These are phyloP conservation scores for Procapra przewalskii DNA, from an alignment of 2,113 vertebrate species.

Conservation along the genomic window DNA sequence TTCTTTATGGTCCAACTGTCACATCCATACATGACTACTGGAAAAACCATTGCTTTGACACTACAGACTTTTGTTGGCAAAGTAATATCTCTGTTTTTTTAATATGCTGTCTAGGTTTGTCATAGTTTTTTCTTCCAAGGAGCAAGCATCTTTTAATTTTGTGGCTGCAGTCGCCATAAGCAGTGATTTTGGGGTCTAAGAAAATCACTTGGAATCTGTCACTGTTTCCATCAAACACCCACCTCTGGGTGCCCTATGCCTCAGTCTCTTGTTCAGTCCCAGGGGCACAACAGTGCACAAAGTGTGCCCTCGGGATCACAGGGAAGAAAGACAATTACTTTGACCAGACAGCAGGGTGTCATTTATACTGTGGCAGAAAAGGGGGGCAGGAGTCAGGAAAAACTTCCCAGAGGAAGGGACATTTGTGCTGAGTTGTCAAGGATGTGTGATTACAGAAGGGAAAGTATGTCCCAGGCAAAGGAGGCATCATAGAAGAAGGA, in stretches of 20 bases:
- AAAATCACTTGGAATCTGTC: not conserved
- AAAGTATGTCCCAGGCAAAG: not conserved
- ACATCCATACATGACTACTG: not conserved
- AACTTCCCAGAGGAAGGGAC: not conserved
- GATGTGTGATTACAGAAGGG: not conserved
- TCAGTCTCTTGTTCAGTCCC: not conserved
- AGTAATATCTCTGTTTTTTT: not conserved
- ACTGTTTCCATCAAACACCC: not conserved
- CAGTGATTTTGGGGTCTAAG: not conserved
- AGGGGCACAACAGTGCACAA: not conserved
- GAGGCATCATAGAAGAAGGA: not conserved
- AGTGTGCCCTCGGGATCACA: not conserved
- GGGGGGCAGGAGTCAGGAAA: not conserved
- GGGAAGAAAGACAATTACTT: not conserved
- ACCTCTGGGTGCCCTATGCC: not conserved
- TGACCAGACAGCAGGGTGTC: not conserved
- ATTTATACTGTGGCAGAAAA: not conserved
- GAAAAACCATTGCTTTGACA: not conserved
- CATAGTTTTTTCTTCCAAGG: not conserved
- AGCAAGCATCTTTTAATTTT: not conserved
- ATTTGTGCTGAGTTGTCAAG: not conserved
- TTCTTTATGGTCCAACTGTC: not conserved
- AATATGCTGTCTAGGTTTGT: not conserved
- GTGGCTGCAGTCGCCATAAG: not conserved
- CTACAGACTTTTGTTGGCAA: not conserved